Evolutionary conservation across 2,113 vertebrate genomes (phyloP).

Genomic region (Rafetus swinhoei): DNA sequence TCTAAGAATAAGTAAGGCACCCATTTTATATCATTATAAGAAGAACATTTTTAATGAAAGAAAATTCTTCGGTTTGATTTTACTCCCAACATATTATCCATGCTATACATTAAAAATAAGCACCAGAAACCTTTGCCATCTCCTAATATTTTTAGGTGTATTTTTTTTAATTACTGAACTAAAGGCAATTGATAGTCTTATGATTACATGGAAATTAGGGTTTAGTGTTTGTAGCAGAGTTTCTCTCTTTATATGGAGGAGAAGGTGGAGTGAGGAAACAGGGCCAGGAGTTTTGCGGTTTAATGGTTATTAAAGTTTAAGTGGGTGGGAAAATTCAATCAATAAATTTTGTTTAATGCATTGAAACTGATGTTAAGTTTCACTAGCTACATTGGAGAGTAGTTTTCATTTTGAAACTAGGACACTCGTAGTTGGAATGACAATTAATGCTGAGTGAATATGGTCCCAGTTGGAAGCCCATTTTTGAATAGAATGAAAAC

Average conservation of each 20-base stretch:
- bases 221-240: slow-evolving; percentile 26
- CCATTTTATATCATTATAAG: slow-evolving; percentile 26
- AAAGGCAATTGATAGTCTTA: slow-evolving; percentile 67
- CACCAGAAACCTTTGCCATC: slow-evolving; percentile 59
- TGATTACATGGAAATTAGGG: slow-evolving; percentile 43
- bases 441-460: slow-evolving; percentile 86
- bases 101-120: slow-evolving; percentile 26
- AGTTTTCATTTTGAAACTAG: slow-evolving; percentile 87
- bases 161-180: background rate
- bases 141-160: slow-evolving; percentile 49
- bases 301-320: slow-evolving; percentile 73
- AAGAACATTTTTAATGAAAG: background rate
- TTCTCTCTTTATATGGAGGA: slow-evolving; percentile 62
- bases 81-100: slow-evolving; percentile 2
- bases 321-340: slow-evolving; percentile 68
- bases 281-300: slow-evolving; percentile 57
- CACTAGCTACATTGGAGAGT: slow-evolving; percentile 55
- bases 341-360: slow-evolving; percentile 72
- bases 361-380: slow-evolving; percentile 61
- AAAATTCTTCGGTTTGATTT: slow-evolving; percentile 31
- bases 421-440: slow-evolving; percentile 92
- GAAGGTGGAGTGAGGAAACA: slow-evolving; percentile 23
- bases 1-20: background rate
- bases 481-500: slow-evolving; percentile 72
- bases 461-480: slow-evolving; percentile 77